Conservation (phyloP, 2,113 vertebrate genomes). For the Ochotona curzoniae region DNA sequence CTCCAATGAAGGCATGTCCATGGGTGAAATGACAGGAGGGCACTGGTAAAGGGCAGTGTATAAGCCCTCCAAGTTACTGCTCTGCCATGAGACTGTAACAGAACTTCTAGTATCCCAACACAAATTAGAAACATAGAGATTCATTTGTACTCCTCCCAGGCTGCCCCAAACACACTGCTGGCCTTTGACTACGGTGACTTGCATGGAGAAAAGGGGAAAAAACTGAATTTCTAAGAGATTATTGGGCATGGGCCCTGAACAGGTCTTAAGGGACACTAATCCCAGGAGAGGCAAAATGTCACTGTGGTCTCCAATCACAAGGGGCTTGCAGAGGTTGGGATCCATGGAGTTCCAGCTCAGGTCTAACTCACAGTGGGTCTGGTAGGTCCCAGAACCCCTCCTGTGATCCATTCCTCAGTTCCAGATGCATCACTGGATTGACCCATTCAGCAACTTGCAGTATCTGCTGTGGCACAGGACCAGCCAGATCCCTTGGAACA, state of each 20-base stretch:
- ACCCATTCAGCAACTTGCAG: background rate
- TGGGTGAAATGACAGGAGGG: background rate
- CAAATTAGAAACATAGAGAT: background rate
- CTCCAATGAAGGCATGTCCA: background rate
- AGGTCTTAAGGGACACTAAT: background rate
- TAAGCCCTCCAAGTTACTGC: background rate
- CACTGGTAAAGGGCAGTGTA: background rate
- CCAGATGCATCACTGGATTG: background rate
- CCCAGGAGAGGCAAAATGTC: background rate
- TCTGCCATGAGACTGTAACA: background rate
- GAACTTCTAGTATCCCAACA: background rate
- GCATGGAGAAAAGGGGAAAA: background rate
- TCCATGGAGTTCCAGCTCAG: background rate
- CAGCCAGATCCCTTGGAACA: background rate
- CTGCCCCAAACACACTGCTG: background rate
- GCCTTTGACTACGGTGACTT: background rate
- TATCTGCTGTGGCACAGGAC: background rate
- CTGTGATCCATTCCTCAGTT: background rate
- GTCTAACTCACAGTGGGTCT: background rate
- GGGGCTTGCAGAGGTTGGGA: background rate
- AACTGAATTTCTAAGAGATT: background rate
- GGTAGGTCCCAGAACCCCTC: fast-evolving
- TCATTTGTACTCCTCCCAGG: background rate
- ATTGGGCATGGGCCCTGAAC: background rate
- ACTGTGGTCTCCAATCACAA: fast-evolving